phyloP scores from a whole-genome alignment of 2,113 vertebrate species.

The Tapirus terrestris region DNA sequence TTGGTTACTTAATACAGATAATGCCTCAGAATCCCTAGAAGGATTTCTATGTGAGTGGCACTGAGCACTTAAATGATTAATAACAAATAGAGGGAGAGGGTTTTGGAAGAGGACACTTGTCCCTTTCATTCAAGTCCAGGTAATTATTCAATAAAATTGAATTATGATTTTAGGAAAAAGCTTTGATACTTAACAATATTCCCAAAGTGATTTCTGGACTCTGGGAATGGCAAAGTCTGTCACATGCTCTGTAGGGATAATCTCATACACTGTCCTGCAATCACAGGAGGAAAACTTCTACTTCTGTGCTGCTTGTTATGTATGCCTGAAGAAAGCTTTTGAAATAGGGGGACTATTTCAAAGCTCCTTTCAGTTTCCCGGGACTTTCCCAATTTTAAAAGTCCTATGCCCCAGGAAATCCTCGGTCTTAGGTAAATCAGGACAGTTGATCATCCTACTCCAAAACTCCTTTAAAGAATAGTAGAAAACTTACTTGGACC shows the following conservation, averaged over 20 bases:
- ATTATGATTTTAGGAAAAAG: not conserved
- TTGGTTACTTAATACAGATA: not conserved
- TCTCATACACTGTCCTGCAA: not conserved
- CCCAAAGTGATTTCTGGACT: slow-evolving; percentile 28
- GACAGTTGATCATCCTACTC: not conserved
- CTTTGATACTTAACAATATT: not conserved
- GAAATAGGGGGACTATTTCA: not conserved
- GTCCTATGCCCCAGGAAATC: not conserved
- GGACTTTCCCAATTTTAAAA: not conserved
- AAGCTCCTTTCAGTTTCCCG: not conserved
- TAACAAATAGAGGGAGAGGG: not conserved
- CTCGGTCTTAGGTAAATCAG: not conserved
- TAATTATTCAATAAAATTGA: slow-evolving; percentile 16
- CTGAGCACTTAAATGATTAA: not conserved
- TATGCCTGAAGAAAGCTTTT: not conserved
- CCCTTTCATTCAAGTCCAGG: not conserved
- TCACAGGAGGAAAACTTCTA: not conserved
- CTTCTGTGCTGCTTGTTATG: not conserved
- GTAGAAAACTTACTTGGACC: not conserved
- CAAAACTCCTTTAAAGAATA: not conserved
- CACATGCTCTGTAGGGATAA: not conserved
- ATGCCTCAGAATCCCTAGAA: not conserved
- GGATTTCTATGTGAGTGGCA: not conserved
- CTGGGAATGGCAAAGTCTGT: not conserved
- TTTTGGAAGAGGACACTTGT: not conserved